Evolutionary conservation across 2,113 vertebrate species (phyloP), one percentile per base, ranked within the genome.

Genomic region (Xenus cinereus): DNA sequence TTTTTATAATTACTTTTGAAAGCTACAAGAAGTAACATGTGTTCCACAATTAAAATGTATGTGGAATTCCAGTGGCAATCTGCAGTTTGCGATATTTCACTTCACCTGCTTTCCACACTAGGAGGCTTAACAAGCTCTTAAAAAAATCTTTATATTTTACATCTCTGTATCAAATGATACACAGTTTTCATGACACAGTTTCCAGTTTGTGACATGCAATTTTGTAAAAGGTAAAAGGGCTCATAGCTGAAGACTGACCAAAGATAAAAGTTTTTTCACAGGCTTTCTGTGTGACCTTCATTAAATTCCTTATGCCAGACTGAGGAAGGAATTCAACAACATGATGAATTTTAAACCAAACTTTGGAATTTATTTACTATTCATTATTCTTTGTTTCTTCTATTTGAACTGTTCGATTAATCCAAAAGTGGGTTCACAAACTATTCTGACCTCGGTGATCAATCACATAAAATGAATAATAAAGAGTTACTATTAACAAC

Each of bases 381-480:
- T 64, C 39, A 84, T 89, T 89, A 77, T 84, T 93, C 69, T 78
- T 75, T 71, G 19, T 80, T 95, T 90, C 45, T 95, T 77, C 41
- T 66, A 10, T 86, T 92, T 93, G 72, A 87, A 86, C 43, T 54
- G 35, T 85, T 95, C 68, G 33, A 83, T 85, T 95, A 96, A 86
- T 94, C 26, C 59, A 74, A 80, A 89, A 71, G 59, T 32, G 3
- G 4, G 7, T 46, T 93, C 24, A 71, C 22, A 69, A 96, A 59
- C 63, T 67, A 24, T 46, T 78, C 63, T 93, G 86, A 90, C 60
- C 56, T 89, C 26, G 13, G 46, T 69, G n/a, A 89, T 95, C 73
- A 92, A 86, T 92, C 86, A 92, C 22, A 46, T 39, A 14, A 6
- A 90, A 80, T 81, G 76, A 95, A 67, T 24, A 86, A 37, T 41